Evolutionary conservation across 2,888 invertebrate species (phyloP), one percentile per base, ranked within the genome.

Genomic region (Apodemia zela): DNA sequence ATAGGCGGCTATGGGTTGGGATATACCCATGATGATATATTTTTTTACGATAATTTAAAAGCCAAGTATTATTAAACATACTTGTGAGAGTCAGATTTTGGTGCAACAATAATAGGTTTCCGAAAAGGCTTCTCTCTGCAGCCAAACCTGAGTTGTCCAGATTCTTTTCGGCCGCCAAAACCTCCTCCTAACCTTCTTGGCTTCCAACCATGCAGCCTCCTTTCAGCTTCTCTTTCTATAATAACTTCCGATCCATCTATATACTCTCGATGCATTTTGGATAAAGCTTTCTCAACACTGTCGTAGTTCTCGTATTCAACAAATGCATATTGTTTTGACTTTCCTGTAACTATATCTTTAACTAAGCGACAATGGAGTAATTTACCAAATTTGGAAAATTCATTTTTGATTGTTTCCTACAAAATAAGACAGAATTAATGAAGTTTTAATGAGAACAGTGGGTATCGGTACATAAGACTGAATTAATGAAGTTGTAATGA

Each of bases 91-190:
- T 54, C 54, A 54, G 21, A 15, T 13, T 21, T 54, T 21, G 21
- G 25, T 33, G 18, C 25, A 5, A 68, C n/a, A 42, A 69, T 15
- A 35, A 86, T 93, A 2, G 96, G 96, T 79, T 92, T 94, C 71
- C 89, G 94, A 77, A 96, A 97, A 0, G 96, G 97, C 72, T 96
- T 89, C 63, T 95, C 95, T 72, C 93, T 93, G 59, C 98, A 95
- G 1, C 98, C 98, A 88, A 98, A 98, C 66, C 98, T 84, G 54
- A 98, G 87, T 78, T 98, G 98, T 0, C 98, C 98, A 0, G 97
- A 96, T 81, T 97, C 96, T 75, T 96, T 97, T 69, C 93, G 93
- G 0, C 98, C 98, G 4, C 97, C 97, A 77, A 97, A 95, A 15
- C 98, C 98, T 17, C 98, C 98, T 4, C 98, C 98, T 7, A 97